Base-by-base conservation (phyloP, 2,113 vertebrate genomes). In the Gorsachius goisagi region DNA sequence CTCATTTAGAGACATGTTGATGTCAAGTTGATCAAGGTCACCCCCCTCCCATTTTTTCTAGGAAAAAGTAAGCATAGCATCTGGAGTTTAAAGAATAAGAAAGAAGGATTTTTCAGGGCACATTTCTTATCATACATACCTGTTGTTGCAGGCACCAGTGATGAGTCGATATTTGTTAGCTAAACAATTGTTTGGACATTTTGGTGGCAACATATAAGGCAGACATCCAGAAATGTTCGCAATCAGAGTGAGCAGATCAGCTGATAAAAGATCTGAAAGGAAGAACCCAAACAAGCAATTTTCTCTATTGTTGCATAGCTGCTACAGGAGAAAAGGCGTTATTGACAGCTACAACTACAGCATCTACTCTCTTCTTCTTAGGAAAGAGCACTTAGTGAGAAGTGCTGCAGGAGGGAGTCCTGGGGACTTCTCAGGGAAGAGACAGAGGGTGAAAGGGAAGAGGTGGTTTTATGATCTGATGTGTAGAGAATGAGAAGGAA, bases 101-200 rank as follows among this genome's bases (percentile, higher is more conserved):
- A 91, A 64, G 17, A 79, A 60, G 8, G 18, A 33, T 55, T 90
- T 93, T 89, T 67, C 28, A 72, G 23, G 32, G 22, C 26, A 72
- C 44, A 69, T 4, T 80, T 92, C 53, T 86, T 87, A 50, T 53
- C 27, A 83, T 74, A 92, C 49, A 8, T 97, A 99, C 99, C 99
- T 99, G 98, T 99, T 99, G 96, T 99, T 99, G 98, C 99, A 99
- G 56, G 98, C 80, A 80, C 99, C 99, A 22, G 98, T 98, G 90
- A 99, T 98, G 44, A 98, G 97, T 71, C 99, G 98, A 89, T 99
- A 99, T 95, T 98, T 99, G 88, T 86, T 95, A 30, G 97, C 96
- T 37, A 98, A 96, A 66, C 98, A 98, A 23, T 97, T 95, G 26
- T 88, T 87, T 24, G 97, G 97, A 60, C 99, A 99, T 59, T 82